phyloP scores from a whole-genome alignment of 2,888 invertebrate species.

The Atethmia centrago region DNA sequence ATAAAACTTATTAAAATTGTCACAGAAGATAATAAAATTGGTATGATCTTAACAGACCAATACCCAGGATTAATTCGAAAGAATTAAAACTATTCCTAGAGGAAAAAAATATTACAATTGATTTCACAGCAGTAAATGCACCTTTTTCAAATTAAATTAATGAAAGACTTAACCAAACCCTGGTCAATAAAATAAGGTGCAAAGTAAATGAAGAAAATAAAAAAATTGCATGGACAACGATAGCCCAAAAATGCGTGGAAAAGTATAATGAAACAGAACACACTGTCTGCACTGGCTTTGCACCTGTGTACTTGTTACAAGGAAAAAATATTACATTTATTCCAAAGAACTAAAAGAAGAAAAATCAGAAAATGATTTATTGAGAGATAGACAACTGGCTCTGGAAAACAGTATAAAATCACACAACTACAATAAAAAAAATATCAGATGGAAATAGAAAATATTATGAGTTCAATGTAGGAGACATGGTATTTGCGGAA shows the following conservation, averaged over 20 bases:
- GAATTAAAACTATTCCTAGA: neutral
- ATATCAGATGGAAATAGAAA: too few species aligned
- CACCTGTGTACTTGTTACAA: slow-evolving; percentile 1
- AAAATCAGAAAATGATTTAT: neutral
- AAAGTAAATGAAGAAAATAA: too few species aligned
- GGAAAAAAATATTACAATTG: neutral
- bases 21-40: neutral
- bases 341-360: neutral
- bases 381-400: neutral
- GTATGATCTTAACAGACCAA: neutral
- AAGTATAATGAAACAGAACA: neutral
- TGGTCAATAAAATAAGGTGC: too few species aligned
- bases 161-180: too few species aligned
- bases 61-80: neutral
- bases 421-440: too few species aligned
- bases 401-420: too few species aligned
- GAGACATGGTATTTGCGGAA: too few species aligned
- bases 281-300: neutral
- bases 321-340: neutral
- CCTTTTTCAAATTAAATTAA: neutral
- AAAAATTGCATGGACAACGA: neutral
- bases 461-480: too few species aligned
- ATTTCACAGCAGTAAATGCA: slow-evolving; percentile 1
- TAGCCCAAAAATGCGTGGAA: neutral
- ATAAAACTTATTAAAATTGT: neutral